Evolutionary conservation across 2,888 invertebrate species (phyloP), one percentile per base, ranked within the genome.

Genomic region (Acanthosepion esculentum): DNA sequence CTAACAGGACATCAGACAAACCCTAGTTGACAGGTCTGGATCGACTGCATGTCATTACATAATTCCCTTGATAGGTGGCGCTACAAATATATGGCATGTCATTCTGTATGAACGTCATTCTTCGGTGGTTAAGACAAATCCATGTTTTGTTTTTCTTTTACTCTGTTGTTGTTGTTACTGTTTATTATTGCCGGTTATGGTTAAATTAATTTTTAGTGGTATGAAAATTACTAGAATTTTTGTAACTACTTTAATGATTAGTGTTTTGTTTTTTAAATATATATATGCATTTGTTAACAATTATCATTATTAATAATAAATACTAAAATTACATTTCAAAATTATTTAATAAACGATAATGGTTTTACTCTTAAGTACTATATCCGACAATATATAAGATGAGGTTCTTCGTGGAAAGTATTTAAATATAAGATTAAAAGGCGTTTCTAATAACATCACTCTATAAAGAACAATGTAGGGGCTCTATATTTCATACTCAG

Each of bases 41-140:
- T 78, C 78, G 78, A 78, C 78, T n/a, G 12, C 15, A 78, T 78
- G 78, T 78, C 78, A 78, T 78, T 78, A 78, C 33, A 78, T 78
- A 78, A 78, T 78, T 78, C 78, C 78, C 78, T 78, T n/a, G 78
- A 78, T n/a, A 78, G 78, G n/a, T 78, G 78, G 33, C 78, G 78
- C 78, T 78, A 78, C 78, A 78, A n/a, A 78, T 78, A 78, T 78
- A 78, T 78, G n/a, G 78, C 78, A 78, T 78, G 78, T n/a, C 78
- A 78, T 18, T 78, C 4, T 78, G n/a, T n/a, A 78, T 78, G 78
- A 78, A n/a, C n/a, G 33, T 78, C 78, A 78, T 33, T 78, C n/a
- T 78, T 78, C 33, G 33, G 78, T 78, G 78, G 33, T 78, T n/a
- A 33, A 78, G 78, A 78, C 78, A 78, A 59, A 59, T 59, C 59